A percentile compares a stretch with the other conserved stretches of the same genome.
phyloP scores from a whole-genome alignment of 2,797 vertebrate genomes.

The Spea hammondii region DNA sequence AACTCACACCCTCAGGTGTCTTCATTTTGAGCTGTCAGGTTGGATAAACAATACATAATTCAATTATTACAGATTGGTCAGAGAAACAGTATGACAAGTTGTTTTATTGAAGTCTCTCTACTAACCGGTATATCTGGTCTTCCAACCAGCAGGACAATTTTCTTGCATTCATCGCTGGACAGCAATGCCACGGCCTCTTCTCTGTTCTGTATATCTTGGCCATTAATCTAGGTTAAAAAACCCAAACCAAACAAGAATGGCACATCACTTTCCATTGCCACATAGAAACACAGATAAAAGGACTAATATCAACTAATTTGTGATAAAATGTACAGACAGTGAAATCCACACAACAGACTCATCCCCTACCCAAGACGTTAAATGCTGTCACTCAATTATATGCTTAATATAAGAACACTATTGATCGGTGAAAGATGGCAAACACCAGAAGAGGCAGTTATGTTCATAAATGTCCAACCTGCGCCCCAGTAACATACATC shows the following conservation, averaged over 20 bases:
- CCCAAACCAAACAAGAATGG: constrained; percentile 66
- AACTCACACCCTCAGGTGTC: too few species aligned
- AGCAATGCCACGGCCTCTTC: constrained; percentile 88
- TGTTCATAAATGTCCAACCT: constrained; percentile 84
- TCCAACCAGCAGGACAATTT: constrained; percentile 84
- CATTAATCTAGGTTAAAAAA: constrained; percentile 86
- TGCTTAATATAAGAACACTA: constrained; percentile 70
- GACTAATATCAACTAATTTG: constrained; percentile 71
- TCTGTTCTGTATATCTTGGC: constrained; percentile 87
- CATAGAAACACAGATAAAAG: constrained; percentile 67
- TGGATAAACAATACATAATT: too few species aligned
- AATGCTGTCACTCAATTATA: constrained; percentile 75
- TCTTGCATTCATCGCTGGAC: constrained; percentile 83
- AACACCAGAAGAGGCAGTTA: constrained; percentile 78
- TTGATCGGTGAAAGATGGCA: constrained; percentile 79
- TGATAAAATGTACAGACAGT: constrained; percentile 68
- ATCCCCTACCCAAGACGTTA: constrained; percentile 67
- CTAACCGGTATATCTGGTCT: constrained; percentile 90
- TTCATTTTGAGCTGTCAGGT: too few species aligned
- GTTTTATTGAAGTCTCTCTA: constrained; percentile 14
- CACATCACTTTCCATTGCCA: constrained; percentile 73
- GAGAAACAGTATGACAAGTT: neutral
- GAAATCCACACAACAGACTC: constrained; percentile 64
- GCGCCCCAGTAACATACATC: constrained; percentile 81
- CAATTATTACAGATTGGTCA: neutral